Base-by-base conservation (phyloP, 2,888 invertebrate genomes). In the Papilio demoleus region DNA sequence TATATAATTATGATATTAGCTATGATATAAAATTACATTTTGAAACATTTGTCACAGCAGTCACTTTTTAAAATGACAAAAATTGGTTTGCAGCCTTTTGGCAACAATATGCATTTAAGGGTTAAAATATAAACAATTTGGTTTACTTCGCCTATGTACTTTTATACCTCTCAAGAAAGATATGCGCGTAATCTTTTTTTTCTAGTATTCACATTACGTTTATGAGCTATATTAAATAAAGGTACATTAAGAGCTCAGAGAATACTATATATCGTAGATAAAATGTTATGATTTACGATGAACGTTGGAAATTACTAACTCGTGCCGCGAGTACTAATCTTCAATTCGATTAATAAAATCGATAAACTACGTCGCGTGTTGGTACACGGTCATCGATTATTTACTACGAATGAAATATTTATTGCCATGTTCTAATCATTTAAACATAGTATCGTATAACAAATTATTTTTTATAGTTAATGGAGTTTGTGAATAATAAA, bases 271-370 rank as follows among this genome's bases (percentile, higher is more conserved):
- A 14, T 27, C 53, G 6, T 56, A n/a, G 17, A 31, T 31, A 56
- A 9, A 53, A 56, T 9, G 27, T 4, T 17, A 31, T 56, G 27
- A 56, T 56, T 56, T 56, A 56, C 14, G 53, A 17, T n/a, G 53
- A 27, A 53, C 31, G 53, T 56, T 56, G 31, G 31, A 56, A 31
- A 56, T 56, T n/a, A 56, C 45, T 40, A 53, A 56, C 58, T 60
- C 66, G 59, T 47, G 66, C 47, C 59, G 63, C 62, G 71, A 65
- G 70, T 70, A 56, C 66, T 68, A 36, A 71, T 70, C 71, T 70
- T 71, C 71, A 70, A 73, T 64, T 74, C 70, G 71, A 71, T 74
- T 74, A 74, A 70, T 73, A 69, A 68, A 64, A 45, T 47, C 24
- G 56, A 47, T 60, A 70, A 19, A 17, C 11, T 36, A 53, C 36